Base-by-base conservation (phyloP, 1,140 invertebrate genomes). In the Rhagoletis zephyria region DNA sequence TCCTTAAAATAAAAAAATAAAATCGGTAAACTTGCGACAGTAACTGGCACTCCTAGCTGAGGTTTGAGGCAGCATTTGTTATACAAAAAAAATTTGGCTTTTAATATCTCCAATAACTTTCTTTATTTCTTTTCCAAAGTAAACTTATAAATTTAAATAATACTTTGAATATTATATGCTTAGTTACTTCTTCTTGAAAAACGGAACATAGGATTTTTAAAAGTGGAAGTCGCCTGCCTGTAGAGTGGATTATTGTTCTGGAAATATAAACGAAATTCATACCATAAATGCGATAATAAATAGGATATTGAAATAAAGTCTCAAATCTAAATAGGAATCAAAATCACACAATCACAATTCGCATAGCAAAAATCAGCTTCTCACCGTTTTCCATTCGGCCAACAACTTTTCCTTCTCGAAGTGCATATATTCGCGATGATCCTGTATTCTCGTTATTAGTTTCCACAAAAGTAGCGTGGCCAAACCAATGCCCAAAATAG, bases 381-480 rank as follows among this genome's bases (percentile, higher is more conserved):
- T 74, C n/a, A 74, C 67, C 67, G 67, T 16, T 6, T 74, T 45
- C 67, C 67, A 74, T 74, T 74, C 10, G 0, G 67, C 42, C 4
- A 6, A 4, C 42, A 48, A 45, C 4, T 74, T 7, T 45, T 74
- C 67, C 67, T 45, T 16, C 16, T 74, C 67, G 42, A 74, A 74
- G 16, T 42, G 67, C 42, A 4, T 10, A 74, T 16, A 74, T 16
- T 74, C 67, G 5, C 67, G 67, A 45, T 48, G 40, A 48, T 74
- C 67, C 67, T 74, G 67, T 6, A 74, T 74, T 1, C 40, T 74
- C 12, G 67, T 74, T 16, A 74, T 74, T 16, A 45, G 9, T 48
- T 74, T 74, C 67, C 67, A 74, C 42, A 74, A 16, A 16, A 74
- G 67, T 42, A 74, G 42, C 14, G 67, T 74, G 4, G 67, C 67